phyloP scores from a whole-genome alignment of 1,140 invertebrate genomes.

The Solenopsis fugax region DNA sequence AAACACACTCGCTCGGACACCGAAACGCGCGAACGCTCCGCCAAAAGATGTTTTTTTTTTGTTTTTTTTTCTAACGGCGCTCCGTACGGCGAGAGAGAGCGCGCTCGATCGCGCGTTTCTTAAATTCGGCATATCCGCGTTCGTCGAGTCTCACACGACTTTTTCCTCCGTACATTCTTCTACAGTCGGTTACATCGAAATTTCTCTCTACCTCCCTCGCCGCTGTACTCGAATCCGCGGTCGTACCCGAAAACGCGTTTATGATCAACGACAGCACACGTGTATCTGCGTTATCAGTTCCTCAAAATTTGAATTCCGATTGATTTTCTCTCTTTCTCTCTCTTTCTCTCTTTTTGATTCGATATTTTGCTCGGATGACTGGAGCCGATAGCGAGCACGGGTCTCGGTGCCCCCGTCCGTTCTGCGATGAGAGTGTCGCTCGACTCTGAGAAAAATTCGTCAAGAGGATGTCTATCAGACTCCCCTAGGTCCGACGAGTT shows the following conservation, averaged over 20 bases:
- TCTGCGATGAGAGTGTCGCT: conserved; percentile 40
- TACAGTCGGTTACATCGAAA: not conserved
- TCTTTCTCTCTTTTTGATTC: not conserved
- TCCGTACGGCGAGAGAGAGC: conserved; percentile 52
- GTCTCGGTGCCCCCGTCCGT: not conserved
- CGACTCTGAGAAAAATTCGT: not conserved
- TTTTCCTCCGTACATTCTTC: conserved; percentile 6
- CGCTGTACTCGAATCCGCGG: not conserved
- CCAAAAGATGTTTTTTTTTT: not conserved
- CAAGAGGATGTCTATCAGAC: no score
- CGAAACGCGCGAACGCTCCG: conserved; percentile 20
- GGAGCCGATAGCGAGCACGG: not conserved
- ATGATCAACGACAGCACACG: conserved; percentile 16
- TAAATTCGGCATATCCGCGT: conserved; percentile 14
- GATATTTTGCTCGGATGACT: conserved; percentile 22
- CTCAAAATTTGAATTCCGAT: conserved; percentile 28
- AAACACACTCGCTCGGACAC: conserved; percentile 30
- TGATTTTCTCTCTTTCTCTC: conserved; percentile 12
- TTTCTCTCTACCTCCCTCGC: not conserved
- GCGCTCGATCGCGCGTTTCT: conserved; percentile 1
- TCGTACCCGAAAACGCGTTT: no score
- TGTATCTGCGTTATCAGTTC: conserved; percentile 19
- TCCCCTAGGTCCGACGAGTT: not conserved
- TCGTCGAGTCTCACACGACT: conserved; percentile 44
- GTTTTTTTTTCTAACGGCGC: conserved; percentile 9